Evolutionary conservation across 2,888 invertebrate species (phyloP), one percentile per base, ranked within the genome.

Genomic region (Cheiracanthium punctorium): DNA sequence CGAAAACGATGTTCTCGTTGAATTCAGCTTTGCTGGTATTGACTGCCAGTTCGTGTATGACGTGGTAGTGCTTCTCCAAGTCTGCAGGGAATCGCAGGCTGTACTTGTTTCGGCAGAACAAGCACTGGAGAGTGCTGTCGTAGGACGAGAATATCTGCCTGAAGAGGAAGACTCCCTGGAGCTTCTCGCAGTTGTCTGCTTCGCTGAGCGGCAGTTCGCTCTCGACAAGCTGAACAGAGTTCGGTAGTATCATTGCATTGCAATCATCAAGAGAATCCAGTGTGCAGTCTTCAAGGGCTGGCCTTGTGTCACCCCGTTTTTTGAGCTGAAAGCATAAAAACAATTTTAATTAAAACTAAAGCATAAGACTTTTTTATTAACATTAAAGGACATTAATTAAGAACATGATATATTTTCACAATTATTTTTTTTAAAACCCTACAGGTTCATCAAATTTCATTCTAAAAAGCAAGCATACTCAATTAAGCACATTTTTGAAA

Each of bases 1-100:
- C 89, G 80, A 89, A 89, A 4, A 90, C 90, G 28, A 89, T 89
- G 58, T 89, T 89, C 58, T 90, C 90, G 73, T 88, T 89, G 58
- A 90, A 90, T 64, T 89, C 89, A 10, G 89, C 89, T 73, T 89
- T 89, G 28, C 74, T 80, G 28, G 85, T 88, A 33, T 89, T 88
- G 14, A 89, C 88, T n/a, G 88, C 86, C 17, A 90, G 73, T 80
- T 90, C 90, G 77, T 90, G 90, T 10, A 89, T 82, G 8, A 88
- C 85, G 41, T 88, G 88, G 73, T 90, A 90, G 79, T 90, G 90
- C 24, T 89, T 87, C 43, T 88, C 85, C n/a, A 90, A 80, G 72
- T 90, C 90, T 28, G 85, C 87, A 32, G 87, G 87, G 41, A 82
- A 88, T 1, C 88, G 81, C 12, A 89, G 75, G 17, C 88, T 81